These are phyloP conservation scores for Hylomyscus alleni DNA, from an alignment of 2,797 vertebrate species.

Conservation along the genomic window DNA sequence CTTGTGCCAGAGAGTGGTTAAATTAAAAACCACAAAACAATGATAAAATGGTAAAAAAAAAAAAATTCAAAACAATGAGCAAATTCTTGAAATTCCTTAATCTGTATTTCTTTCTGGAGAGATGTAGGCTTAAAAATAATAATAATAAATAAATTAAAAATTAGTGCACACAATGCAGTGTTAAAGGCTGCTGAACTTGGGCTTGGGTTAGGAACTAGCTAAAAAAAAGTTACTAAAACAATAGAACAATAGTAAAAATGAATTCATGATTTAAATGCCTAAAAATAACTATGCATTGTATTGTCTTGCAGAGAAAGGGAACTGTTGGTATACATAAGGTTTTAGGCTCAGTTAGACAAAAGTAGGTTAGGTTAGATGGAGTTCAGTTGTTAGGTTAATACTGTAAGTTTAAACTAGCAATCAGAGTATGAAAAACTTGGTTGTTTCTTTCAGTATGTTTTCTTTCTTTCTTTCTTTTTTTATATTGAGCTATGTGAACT, in stretches of 20 bases:
- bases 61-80: constrained; percentile 43
- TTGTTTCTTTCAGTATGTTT: constrained; percentile 59
- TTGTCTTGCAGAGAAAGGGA: constrained; percentile 63
- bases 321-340: constrained; percentile 48
- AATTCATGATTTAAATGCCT: constrained; percentile 63
- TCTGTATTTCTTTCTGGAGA: constrained; percentile 52
- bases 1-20: constrained; percentile 41
- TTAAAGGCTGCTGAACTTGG: constrained; percentile 43
- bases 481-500: constrained; percentile 64
- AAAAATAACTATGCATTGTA: constrained; percentile 62
- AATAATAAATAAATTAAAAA: constrained; percentile 56
- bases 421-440: constrained; percentile 60
- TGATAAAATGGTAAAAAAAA: constrained; percentile 44
- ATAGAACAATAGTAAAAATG: constrained; percentile 71
- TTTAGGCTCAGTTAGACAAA: constrained; percentile 65
- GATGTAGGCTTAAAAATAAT: constrained; percentile 59
- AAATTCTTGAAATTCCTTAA: constrained; percentile 56
- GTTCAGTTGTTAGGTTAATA: constrained; percentile 70
- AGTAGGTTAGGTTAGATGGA: constrained; percentile 63
- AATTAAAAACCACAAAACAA: constrained; percentile 36
- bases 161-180: constrained; percentile 18
- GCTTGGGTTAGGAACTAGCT: constrained; percentile 39
- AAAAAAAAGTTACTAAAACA: constrained; percentile 57
- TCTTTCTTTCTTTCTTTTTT: constrained; percentile 34
- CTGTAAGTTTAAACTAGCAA: constrained; percentile 67